A percentile compares a stretch with the other conserved stretches of the same genome.
These are phyloP conservation scores for Lepetodrilus schrolli DNA, from an alignment of 2,888 invertebrate genomes.

Conservation along the genomic window DNA sequence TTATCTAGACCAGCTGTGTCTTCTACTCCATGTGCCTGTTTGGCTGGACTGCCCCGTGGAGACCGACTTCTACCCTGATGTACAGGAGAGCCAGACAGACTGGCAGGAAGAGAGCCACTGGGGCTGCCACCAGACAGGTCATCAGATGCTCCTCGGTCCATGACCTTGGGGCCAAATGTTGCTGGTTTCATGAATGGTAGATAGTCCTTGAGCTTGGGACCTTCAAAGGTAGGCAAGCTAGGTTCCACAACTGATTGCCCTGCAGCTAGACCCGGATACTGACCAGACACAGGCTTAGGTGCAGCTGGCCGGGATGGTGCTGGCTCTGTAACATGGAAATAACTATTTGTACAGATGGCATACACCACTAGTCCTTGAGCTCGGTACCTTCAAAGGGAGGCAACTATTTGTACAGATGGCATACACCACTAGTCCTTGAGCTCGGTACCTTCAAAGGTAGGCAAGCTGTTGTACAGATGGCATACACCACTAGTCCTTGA, in stretches of 20 bases:
- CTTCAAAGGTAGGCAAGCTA: conserved; percentile 59
- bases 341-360: not conserved
- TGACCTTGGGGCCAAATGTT: conserved; percentile 68
- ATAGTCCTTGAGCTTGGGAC: conserved; percentile 91
- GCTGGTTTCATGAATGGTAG: conserved; percentile 83
- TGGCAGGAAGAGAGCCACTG: conserved; percentile 47
- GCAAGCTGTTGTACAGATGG: conserved; percentile 23
- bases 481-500: too few species aligned
- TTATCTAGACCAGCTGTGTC: conserved; percentile 30
- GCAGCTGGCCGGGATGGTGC: conserved; percentile 63
- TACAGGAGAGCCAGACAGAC: conserved; percentile 49
- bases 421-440: conserved; percentile 95
- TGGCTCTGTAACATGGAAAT: conserved; percentile 42
- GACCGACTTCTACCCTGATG: conserved; percentile 37
- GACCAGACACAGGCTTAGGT: conserved; percentile 54
- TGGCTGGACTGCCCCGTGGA: conserved; percentile 33
- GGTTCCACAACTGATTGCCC: not conserved
- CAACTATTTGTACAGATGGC: too few species aligned
- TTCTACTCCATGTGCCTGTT: not conserved
- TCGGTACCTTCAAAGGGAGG: too few species aligned
- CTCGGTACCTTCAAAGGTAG: conserved; percentile 79
- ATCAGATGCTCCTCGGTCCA: conserved; percentile 42
- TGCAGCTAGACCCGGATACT: not conserved
- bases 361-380: too few species aligned
- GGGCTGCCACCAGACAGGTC: conserved; percentile 29